Evolutionary conservation across 1,140 invertebrate species (phyloP).

Genomic region (Dreissena polymorpha): DNA sequence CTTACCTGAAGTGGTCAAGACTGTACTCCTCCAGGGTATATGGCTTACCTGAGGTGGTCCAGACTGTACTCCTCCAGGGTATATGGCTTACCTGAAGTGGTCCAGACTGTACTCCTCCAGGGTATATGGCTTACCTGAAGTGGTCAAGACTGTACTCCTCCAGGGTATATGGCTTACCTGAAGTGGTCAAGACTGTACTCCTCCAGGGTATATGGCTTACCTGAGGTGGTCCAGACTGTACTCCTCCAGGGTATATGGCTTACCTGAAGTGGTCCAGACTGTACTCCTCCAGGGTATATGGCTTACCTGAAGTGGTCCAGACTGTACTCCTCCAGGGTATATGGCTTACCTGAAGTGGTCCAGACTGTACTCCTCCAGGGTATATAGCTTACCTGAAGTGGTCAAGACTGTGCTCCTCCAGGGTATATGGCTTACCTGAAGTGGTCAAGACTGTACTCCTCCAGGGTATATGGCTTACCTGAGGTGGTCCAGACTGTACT

Average conservation of each 20-base stretch:
- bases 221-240: too few relatives aligned
- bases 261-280: constrained; percentile 96
- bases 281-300: constrained; percentile 97
- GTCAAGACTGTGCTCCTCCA: too few relatives aligned
- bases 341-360: constrained; percentile 98
- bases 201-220: constrained; percentile 95
- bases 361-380: constrained; percentile 95
- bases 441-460: constrained; percentile 97
- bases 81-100: constrained; percentile 96
- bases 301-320: too few relatives aligned
- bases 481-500: too few relatives aligned
- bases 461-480: constrained; percentile 96
- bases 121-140: constrained; percentile 97
- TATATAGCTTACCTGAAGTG: constrained; percentile 98
- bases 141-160: too few relatives aligned
- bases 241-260: too few relatives aligned
- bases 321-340: too few relatives aligned
- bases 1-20: constrained; percentile 96
- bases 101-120: constrained; percentile 97
- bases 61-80: too few relatives aligned
- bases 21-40: constrained; percentile 97
- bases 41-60: too few relatives aligned
- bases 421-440: constrained; percentile 88
- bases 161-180: constrained; percentile 81
- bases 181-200: constrained; percentile 99